Percentiles rank a stretch among this genome's conserved stretches.
Evolutionary conservation across 2,888 invertebrate genomes (phyloP).

Genomic region (Drosophila falleni): DNA sequence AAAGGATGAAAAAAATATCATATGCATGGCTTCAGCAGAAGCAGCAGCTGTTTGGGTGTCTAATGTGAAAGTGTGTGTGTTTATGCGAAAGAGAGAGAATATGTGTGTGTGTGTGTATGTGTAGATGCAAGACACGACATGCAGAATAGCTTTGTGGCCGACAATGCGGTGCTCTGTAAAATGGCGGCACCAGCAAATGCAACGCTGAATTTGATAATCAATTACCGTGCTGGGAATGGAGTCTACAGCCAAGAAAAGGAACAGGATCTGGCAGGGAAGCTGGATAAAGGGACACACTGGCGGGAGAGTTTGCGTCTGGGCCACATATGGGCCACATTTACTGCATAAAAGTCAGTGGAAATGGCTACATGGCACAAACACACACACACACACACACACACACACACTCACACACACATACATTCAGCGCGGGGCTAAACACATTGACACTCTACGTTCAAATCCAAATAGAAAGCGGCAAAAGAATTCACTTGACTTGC

Average conservation of each 20-base stretch:
- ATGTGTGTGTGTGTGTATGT: conserved; percentile 4
- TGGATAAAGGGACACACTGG: background rate
- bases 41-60: background rate
- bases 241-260: conserved; percentile 15
- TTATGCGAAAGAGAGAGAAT: background rate
- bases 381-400: conserved; percentile 9
- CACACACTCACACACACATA: conserved; percentile 4
- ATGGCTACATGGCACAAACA: conserved; percentile 27
- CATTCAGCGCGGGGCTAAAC: too few species aligned
- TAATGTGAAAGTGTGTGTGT: background rate
- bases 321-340: conserved; percentile 61
- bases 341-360: conserved; percentile 48
- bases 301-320: conserved; percentile 25
- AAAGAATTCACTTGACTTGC: conserved; percentile 62
- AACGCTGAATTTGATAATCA: conserved; percentile 79
- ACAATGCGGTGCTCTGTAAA: conserved; percentile 44
- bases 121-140: conserved; percentile 22
- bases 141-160: conserved; percentile 44
- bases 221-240: conserved; percentile 57
- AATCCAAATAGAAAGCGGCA: conserved; percentile 50
- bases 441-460: conserved; percentile 40
- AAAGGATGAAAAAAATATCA: conserved; percentile 2
- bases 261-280: background rate
- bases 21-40: conserved; percentile 20
- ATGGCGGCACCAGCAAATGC: conserved; percentile 55